Percentiles rank a stretch among this genome's conserved stretches.
Conservation (phyloP, 2,797 vertebrate genomes). For the Pipistrellus pygmaeus region DNA sequence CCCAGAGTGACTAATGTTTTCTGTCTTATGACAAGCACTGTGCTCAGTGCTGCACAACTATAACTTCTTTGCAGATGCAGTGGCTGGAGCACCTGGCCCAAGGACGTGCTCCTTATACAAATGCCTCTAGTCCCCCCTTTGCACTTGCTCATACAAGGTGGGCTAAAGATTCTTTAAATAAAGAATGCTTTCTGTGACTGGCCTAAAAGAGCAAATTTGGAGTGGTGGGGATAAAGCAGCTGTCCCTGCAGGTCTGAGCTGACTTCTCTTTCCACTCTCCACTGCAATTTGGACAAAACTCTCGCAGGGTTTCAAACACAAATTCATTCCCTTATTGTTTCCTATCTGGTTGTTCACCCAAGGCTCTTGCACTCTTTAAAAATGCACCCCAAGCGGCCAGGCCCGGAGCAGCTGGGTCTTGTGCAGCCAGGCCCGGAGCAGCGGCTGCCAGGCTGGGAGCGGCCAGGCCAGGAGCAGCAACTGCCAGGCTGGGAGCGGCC, state of each 20-base stretch:
- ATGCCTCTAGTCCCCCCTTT: neutral
- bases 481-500: too few relatives aligned
- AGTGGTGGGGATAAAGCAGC: neutral
- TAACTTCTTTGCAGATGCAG: neutral
- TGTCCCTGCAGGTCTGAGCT: neutral
- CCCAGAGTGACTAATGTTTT: neutral
- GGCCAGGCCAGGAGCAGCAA: too few relatives aligned
- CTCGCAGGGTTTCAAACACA: neutral
- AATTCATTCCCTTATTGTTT: neutral
- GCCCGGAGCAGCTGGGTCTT: too few relatives aligned
- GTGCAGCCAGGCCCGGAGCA: too few relatives aligned
- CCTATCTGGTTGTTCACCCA: neutral
- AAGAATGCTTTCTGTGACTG: too few relatives aligned
- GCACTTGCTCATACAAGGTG: neutral
- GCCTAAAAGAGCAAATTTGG: too few relatives aligned
- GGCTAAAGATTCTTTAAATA: neutral
- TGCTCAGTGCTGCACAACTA: neutral
- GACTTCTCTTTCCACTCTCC: neutral
- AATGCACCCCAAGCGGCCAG: too few relatives aligned
- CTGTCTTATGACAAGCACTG: neutral
- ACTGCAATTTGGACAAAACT: neutral
- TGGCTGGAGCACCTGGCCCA: neutral
- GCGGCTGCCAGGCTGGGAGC: too few relatives aligned
- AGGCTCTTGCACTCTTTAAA: neutral
- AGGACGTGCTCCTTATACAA: neutral